These are phyloP conservation scores for Tolmerus cingulatus DNA, from an alignment of 2,888 invertebrate species.

Conservation along the genomic window DNA sequence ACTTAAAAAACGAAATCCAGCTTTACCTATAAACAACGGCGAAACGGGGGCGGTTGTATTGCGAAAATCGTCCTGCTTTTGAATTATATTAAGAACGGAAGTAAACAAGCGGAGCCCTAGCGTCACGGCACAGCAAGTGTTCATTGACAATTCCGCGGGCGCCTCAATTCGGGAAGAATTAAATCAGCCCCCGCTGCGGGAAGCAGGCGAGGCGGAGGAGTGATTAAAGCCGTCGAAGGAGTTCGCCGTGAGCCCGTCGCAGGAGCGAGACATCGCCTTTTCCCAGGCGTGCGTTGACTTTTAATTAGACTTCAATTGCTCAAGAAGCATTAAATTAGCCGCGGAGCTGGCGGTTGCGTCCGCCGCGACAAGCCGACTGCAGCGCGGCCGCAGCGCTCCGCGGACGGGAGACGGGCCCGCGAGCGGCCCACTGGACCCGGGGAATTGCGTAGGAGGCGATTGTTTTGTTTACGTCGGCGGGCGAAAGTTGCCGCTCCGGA, in stretches of 20 bases:
- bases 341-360: neutral
- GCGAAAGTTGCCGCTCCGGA: neutral
- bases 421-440: neutral
- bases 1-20: neutral
- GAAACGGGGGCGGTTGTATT: neutral
- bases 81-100: neutral
- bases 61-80: neutral
- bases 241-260: neutral
- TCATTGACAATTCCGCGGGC: neutral
- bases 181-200: neutral
- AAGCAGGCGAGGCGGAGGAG: neutral
- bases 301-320: conserved; percentile 2
- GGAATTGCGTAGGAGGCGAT: neutral
- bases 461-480: neutral
- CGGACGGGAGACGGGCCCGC: neutral
- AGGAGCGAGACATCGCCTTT: neutral
- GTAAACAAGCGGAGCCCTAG: neutral
- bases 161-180: neutral
- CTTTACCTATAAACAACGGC: neutral
- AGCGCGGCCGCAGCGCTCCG: neutral
- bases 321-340: neutral
- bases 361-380: neutral
- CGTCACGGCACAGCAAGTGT: neutral
- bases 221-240: neutral
- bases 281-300: conserved; percentile 4